Percentiles rank a stretch among this genome's conserved stretches.
These are phyloP conservation scores for Merluccius polli DNA, from an alignment of 2,797 vertebrate genomes.

Conservation along the genomic window DNA sequence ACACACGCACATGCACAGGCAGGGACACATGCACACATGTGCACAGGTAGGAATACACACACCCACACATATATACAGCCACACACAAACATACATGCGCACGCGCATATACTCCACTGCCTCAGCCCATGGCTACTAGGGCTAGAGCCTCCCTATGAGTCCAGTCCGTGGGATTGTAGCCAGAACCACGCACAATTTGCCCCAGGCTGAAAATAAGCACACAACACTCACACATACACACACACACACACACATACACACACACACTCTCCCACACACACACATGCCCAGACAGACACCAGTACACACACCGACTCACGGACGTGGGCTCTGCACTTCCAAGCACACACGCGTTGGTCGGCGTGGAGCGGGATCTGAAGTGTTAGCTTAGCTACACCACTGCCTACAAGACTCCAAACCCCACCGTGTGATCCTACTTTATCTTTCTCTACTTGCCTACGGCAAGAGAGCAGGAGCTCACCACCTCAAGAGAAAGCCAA, in stretches of 20 bases:
- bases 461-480: slow-evolving; percentile 11
- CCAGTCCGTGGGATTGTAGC: too few relatives aligned
- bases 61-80: neutral
- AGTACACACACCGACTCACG: too few relatives aligned
- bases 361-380: slow-evolving; percentile 25
- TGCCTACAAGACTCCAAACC: slow-evolving; percentile 16
- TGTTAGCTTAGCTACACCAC: slow-evolving; percentile 21
- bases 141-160: too few relatives aligned
- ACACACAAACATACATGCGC: slow-evolving; percentile 2
- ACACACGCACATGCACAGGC: neutral
- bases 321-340: neutral
- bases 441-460: slow-evolving; percentile 36
- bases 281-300: too few relatives aligned
- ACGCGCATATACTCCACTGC: neutral
- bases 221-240: too few relatives aligned
- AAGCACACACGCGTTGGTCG: neutral
- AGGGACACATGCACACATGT: neutral
- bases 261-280: too few relatives aligned
- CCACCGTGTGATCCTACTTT: slow-evolving; percentile 22
- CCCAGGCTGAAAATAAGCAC: too few relatives aligned
- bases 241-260: too few relatives aligned
- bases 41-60: too few relatives aligned
- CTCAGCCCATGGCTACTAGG: too few relatives aligned
- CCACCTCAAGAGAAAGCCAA: too few relatives aligned
- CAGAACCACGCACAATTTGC: too few relatives aligned